These are phyloP conservation scores for Mastomys coucha DNA, from an alignment of 2,113 vertebrate species.

Conservation along the genomic window DNA sequence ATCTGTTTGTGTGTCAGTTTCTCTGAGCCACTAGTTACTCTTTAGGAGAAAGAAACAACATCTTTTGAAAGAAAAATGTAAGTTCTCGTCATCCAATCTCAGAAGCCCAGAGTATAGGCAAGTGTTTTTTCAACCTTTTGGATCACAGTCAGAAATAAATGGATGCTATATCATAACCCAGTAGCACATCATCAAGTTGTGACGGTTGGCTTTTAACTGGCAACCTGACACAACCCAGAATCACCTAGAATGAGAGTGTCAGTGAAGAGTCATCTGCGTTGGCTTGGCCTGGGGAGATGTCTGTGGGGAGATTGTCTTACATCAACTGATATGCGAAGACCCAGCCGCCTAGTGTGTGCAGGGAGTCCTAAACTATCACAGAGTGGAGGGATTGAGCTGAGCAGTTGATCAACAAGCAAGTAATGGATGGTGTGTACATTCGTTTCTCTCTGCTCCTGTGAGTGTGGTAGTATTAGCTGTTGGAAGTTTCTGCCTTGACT, in stretches of 20 bases:
- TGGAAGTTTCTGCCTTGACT: neutral
- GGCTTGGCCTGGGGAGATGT: neutral
- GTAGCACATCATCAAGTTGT: neutral
- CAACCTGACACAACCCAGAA: neutral
- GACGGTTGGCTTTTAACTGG: neutral
- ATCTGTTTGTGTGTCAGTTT: neutral
- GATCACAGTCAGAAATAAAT: neutral
- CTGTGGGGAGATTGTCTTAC: neutral
- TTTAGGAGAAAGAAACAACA: neutral
- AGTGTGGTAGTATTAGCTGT: no score
- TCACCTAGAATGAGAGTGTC: neutral
- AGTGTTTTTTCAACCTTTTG: neutral
- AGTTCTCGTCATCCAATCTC: neutral
- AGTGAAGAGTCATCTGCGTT: neutral
- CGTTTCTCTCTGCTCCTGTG: neutral
- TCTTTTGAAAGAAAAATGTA: neutral
- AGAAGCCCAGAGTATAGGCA: neutral
- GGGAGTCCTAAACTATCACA: no score
- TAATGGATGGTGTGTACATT: neutral
- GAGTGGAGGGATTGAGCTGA: neutral
- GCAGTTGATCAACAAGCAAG: neutral
- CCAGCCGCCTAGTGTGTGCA: neutral
- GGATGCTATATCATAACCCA: neutral
- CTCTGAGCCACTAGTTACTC: neutral
- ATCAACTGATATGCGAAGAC: neutral